Evolutionary conservation across 2,797 vertebrate species (phyloP), one percentile per base, ranked within the genome.

Genomic region (Yasuhikotakia modesta): DNA sequence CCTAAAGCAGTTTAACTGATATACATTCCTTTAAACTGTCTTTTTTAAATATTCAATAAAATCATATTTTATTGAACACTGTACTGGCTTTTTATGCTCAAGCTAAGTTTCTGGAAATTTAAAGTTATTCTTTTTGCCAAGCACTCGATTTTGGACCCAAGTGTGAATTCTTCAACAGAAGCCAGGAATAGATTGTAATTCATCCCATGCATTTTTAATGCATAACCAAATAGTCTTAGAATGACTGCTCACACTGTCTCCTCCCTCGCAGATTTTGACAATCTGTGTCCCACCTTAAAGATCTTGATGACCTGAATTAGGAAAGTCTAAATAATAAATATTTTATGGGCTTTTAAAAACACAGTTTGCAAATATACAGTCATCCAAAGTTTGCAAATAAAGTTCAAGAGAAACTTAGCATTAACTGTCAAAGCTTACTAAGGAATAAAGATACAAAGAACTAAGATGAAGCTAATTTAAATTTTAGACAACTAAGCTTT

Each of bases 171-270:
- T 89, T 89, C 79, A 85, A 87, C 84, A 78, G 85, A 84, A 50
- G 75, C 80, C 82, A 67, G 79, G 85, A 85, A 85, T 87, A 90
- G 82, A 83, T 85, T 87, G 88, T 88, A 86, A 93, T 89, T 84
- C 86, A 85, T 86, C 88, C 84, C 73, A 84, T 92, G 83, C 91
- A 93, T 92, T 89, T 92, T 93, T 91, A 73, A 93, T 90, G 83
- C 81, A 79, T 84, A 84, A 88, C 90, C 90, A 85, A 83, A 84
- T 87, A 63, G 70, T 85, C 85, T 84, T 82, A 85, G 87, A 85
- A 61, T 69, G 80, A 80, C 70, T 81, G 73, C 77, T 76, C 19
- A 43, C 57, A 72, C 84, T 55, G 66, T 70, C 76, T 55, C 39
- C 73, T 80, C 83, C 79, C 79, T 82, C 57, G 76, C 85, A 52